phyloP scores from a whole-genome alignment of 2,888 invertebrate species.

The Linnaemya vulpina region DNA sequence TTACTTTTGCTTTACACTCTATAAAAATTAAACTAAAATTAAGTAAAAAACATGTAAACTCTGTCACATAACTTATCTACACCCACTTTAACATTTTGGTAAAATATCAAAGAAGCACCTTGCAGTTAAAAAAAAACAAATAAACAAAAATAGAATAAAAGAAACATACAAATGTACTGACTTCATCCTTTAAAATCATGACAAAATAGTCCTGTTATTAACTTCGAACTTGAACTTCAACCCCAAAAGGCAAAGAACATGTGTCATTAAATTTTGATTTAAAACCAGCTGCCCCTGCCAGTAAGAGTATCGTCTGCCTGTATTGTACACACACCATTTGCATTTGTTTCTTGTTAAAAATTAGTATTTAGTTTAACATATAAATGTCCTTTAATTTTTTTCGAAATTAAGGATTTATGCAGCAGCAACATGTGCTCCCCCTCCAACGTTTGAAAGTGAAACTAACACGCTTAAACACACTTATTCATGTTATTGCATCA shows the following conservation, averaged over 20 bases:
- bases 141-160: constrained; percentile 36
- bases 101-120: constrained; percentile 56
- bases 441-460: constrained; percentile 33
- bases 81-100: constrained; percentile 47
- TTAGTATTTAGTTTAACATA: constrained; percentile 71
- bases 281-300: constrained; percentile 51
- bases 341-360: constrained; percentile 73
- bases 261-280: constrained; percentile 50
- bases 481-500: constrained; percentile 37
- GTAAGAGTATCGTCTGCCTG: background rate
- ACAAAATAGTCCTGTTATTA: constrained; percentile 50
- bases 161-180: constrained; percentile 17
- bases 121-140: constrained; percentile 45
- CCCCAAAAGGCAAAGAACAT: constrained; percentile 49
- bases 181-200: constrained; percentile 55
- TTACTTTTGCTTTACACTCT: constrained; percentile 56
- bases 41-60: constrained; percentile 79
- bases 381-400: constrained; percentile 60
- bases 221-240: constrained; percentile 63
- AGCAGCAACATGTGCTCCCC: constrained; percentile 52
- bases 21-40: constrained; percentile 80
- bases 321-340: constrained; percentile 64
- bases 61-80: constrained; percentile 78
- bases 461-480: constrained; percentile 19
- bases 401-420: constrained; percentile 48